Evolutionary conservation across 2,797 vertebrate species (phyloP).

Genomic region (Loriculus beryllinus): DNA sequence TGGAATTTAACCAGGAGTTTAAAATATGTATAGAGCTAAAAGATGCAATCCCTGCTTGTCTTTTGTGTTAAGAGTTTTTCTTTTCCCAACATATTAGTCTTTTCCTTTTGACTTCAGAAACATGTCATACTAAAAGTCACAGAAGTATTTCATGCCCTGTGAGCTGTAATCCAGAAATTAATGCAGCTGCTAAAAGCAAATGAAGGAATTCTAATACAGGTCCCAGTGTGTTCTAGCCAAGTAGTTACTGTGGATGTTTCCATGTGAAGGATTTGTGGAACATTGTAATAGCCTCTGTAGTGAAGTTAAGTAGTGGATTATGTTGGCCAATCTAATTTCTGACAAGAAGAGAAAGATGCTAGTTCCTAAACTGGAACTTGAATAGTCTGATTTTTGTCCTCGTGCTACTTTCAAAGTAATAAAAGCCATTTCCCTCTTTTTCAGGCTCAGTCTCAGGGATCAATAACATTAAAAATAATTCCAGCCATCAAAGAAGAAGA

Average conservation of each 20-base stretch:
- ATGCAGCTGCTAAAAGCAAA: neutral
- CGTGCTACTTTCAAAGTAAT: neutral
- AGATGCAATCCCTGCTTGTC: neutral
- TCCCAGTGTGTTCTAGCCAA: neutral
- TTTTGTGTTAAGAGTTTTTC: constrained; percentile 13
- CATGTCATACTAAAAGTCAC: neutral
- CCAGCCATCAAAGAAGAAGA: constrained; percentile 91
- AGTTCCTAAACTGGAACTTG: neutral
- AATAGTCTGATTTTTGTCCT: neutral
- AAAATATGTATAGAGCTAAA: neutral
- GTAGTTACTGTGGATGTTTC: neutral
- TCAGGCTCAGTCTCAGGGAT: constrained; percentile 93
- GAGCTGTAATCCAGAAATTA: neutral
- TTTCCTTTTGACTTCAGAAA: constrained; percentile 32
- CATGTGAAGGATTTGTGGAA: neutral
- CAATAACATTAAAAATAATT: constrained; percentile 94
- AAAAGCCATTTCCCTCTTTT: neutral
- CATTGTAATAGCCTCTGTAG: neutral
- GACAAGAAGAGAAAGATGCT: neutral
- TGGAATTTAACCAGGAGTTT: neutral
- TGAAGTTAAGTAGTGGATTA: neutral
- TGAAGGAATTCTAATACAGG: neutral
- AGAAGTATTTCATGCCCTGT: neutral
- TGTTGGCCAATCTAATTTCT: neutral
- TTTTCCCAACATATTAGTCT: constrained; percentile 1